phyloP scores from a whole-genome alignment of 2,113 vertebrate genomes.

The Microtus richardsoni region DNA sequence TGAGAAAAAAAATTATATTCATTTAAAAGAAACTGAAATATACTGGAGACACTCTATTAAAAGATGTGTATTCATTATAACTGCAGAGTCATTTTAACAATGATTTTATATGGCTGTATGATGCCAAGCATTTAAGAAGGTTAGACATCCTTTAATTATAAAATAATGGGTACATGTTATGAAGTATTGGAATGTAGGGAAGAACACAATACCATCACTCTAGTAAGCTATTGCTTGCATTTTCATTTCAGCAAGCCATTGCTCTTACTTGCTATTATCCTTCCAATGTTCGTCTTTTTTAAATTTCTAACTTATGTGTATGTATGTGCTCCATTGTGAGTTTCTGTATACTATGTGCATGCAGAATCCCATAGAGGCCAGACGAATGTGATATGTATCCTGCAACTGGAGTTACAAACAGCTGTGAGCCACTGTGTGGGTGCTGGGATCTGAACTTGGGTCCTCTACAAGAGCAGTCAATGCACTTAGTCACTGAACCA shows the following conservation, averaged over 20 bases:
- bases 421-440: neutral
- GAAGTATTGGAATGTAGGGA: conserved; percentile 8
- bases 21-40: conserved; percentile 65
- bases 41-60: neutral
- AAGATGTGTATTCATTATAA: conserved; percentile 36
- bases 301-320: neutral
- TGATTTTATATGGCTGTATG: conserved; percentile 4
- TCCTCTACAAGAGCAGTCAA: neutral
- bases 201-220: neutral
- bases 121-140: conserved; percentile 36
- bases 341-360: neutral
- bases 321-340: neutral
- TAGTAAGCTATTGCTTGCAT: neutral
- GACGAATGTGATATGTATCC: neutral
- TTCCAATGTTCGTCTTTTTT: neutral
- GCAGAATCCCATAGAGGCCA: neutral
- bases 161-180: conserved; percentile 38
- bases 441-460: neutral
- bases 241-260: neutral
- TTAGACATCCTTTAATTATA: neutral
- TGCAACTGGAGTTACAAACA: neutral
- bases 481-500: neutral
- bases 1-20: conserved; percentile 37
- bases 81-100: conserved; percentile 37
- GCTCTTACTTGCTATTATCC: neutral